Evolutionary conservation across 2,113 vertebrate genomes (phyloP).

Genomic region (Apaloderma vittatum): DNA sequence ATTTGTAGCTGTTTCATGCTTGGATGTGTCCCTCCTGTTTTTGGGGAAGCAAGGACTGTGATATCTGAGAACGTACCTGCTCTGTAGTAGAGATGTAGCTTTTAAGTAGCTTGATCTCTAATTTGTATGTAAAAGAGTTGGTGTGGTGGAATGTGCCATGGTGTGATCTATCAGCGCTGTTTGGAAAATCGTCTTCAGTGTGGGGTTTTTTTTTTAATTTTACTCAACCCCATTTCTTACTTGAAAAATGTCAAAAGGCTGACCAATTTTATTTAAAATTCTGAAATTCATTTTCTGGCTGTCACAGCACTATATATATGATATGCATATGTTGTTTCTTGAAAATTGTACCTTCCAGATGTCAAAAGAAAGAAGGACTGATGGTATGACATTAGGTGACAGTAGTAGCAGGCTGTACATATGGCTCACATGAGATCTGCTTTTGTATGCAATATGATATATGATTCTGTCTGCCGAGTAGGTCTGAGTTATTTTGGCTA

Average conservation of each 20-base stretch:
- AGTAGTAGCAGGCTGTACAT: not conserved
- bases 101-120: not conserved
- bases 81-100: not conserved
- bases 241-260: not conserved
- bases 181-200: not conserved
- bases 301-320: rapidly evolving
- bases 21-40: not conserved
- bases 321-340: not conserved
- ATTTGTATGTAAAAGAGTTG: not conserved
- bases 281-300: not conserved
- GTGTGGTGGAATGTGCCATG: not conserved
- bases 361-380: not conserved
- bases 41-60: not conserved
- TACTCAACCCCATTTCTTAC: not conserved
- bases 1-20: not conserved
- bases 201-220: not conserved
- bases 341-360: not conserved
- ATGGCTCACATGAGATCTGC: not conserved
- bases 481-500: not conserved
- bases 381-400: not conserved
- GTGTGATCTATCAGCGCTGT: rapidly evolving
- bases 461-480: not conserved
- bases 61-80: not conserved
- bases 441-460: not conserved
- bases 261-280: not conserved